Evolutionary conservation across 1,140 invertebrate species (phyloP).

Genomic region (Chymomyza costata): DNA sequence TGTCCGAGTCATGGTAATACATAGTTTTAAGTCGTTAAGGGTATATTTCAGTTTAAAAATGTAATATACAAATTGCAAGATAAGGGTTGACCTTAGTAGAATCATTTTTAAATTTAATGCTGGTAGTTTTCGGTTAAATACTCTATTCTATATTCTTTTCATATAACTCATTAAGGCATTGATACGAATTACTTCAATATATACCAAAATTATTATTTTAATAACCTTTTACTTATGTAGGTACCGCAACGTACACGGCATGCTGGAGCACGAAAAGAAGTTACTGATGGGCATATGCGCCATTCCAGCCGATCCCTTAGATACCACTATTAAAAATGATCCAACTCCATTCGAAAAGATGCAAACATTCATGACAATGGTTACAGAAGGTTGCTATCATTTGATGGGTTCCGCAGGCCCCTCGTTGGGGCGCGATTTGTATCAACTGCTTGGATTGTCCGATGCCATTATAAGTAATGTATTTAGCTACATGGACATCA

Average conservation of each 20-base stretch:
- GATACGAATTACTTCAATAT: not conserved
- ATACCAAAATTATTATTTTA: not conserved
- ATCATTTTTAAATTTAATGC: no score
- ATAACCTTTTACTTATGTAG: not conserved
- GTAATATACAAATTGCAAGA: no score
- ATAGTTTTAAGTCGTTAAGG: no score
- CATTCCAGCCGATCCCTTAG: slow-evolving; percentile 75
- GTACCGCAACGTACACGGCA: slow-evolving; percentile 82
- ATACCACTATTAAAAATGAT: slow-evolving; percentile 74
- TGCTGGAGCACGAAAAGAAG: slow-evolving; percentile 83
- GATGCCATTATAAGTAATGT: slow-evolving; percentile 81
- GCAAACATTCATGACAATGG: slow-evolving; percentile 84
- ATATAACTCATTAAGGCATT: no score
- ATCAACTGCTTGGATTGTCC: slow-evolving; percentile 81
- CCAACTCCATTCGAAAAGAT: slow-evolving; percentile 84
- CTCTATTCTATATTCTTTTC: no score
- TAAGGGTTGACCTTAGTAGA: no score
- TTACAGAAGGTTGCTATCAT: slow-evolving; percentile 86
- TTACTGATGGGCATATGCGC: slow-evolving; percentile 80
- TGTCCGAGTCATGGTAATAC: no score
- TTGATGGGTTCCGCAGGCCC: slow-evolving; percentile 86
- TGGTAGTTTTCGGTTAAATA: no score
- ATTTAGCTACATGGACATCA: slow-evolving; percentile 82
- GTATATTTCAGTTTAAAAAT: no score
- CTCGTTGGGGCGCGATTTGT: slow-evolving; percentile 89